These are phyloP conservation scores for Rhinolophus ferrumequinum DNA, from an alignment of 2,113 vertebrate genomes.

Conservation along the genomic window DNA sequence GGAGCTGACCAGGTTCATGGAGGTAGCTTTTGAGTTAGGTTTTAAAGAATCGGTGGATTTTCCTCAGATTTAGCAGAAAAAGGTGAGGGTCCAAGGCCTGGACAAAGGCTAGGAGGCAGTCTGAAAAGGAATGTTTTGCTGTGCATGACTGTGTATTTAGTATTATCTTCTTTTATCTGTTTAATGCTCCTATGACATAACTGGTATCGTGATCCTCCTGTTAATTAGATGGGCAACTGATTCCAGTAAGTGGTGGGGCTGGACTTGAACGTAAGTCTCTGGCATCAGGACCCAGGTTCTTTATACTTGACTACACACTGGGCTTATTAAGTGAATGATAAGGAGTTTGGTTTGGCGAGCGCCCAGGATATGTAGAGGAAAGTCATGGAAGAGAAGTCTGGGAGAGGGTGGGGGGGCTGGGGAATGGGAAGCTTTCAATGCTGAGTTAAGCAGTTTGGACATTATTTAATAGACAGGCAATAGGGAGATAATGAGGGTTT, in stretches of 20 bases:
- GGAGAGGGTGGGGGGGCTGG: background rate
- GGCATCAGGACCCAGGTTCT: background rate
- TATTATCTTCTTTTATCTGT: conserved; percentile 5
- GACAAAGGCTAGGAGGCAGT: background rate
- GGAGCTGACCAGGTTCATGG: background rate
- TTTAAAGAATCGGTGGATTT: background rate
- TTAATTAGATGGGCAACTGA: background rate
- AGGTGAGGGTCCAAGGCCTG: background rate
- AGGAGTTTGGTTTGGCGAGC: conserved; percentile 13
- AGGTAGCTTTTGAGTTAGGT: background rate
- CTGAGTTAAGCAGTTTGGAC: background rate
- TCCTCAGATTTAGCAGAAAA: background rate
- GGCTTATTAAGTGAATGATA: background rate
- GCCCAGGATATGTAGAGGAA: background rate
- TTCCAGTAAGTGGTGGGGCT: background rate
- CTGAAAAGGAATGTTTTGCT: background rate
- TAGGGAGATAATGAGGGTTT: background rate
- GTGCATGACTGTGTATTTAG: background rate
- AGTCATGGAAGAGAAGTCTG: background rate
- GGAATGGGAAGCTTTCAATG: background rate
- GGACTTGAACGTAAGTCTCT: conserved; percentile 9
- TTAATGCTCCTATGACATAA: background rate
- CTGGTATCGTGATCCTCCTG: background rate
- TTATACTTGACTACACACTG: background rate
- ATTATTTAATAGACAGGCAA: background rate